Evolutionary conservation across 2,113 vertebrate species (phyloP).

Genomic region (Scatophagus argus): DNA sequence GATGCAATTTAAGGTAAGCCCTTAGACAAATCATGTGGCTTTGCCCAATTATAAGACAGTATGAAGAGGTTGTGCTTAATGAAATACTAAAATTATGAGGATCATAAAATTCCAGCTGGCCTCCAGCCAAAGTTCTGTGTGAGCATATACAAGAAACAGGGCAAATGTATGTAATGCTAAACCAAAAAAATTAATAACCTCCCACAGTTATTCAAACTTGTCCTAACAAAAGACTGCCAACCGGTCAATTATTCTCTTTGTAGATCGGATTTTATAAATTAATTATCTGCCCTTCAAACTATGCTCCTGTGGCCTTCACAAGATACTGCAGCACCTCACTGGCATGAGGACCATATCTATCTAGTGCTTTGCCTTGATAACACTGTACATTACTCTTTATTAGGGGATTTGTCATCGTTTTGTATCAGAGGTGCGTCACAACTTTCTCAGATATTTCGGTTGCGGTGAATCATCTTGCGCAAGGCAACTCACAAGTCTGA

Average conservation of each 20-base stretch:
- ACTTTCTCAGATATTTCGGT: not conserved
- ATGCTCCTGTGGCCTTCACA: not conserved
- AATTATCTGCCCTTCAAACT: not conserved
- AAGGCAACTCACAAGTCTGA: not conserved
- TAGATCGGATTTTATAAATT: constrained; percentile 17
- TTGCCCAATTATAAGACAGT: constrained; percentile 14
- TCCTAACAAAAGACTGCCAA: not conserved
- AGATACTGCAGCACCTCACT: not conserved
- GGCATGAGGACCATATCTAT: not conserved
- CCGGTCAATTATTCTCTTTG: not conserved
- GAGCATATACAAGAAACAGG: constrained; percentile 13
- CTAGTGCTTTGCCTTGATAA: not conserved
- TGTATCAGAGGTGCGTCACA: not conserved
- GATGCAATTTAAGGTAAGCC: constrained; percentile 34
- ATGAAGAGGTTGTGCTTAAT: constrained; percentile 25
- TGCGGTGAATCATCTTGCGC: not conserved
- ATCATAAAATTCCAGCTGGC: constrained; percentile 44
- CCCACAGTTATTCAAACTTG: not conserved
- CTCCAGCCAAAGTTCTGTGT: constrained; percentile 22
- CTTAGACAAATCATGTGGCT: constrained; percentile 25
- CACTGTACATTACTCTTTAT: not conserved
- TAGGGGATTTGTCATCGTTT: not conserved
- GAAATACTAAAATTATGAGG: constrained; percentile 34
- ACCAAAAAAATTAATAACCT: constrained; percentile 13
- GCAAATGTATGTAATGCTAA: not conserved